phyloP scores from a whole-genome alignment of 2,797 vertebrate species.

The Chromis chromis region DNA sequence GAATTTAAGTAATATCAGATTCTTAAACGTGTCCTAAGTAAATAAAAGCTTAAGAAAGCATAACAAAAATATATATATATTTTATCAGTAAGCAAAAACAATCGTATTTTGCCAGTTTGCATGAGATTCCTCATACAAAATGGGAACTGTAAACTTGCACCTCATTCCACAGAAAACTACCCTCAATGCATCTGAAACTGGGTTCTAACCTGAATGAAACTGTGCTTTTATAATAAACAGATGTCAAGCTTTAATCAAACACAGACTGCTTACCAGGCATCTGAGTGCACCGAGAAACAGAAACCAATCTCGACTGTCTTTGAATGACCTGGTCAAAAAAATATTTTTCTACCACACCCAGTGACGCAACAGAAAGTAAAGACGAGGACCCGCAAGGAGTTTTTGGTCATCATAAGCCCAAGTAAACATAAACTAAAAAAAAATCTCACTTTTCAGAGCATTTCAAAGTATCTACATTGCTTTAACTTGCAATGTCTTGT shows the following conservation, averaged over 20 bases:
- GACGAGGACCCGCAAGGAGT: neutral
- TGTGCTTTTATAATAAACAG: slow-evolving; percentile 1
- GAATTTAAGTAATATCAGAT: neutral
- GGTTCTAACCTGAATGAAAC: slow-evolving; percentile 7
- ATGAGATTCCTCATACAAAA: neutral
- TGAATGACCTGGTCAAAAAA: neutral
- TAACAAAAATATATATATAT: slow-evolving; percentile 26
- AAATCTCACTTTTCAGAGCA: neutral
- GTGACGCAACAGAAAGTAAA: slow-evolving; percentile 9
- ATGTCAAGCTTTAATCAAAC: neutral
- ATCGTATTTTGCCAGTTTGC: slow-evolving; percentile 3
- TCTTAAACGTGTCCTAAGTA: neutral
- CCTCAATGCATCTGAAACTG: neutral
- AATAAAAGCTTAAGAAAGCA: slow-evolving; percentile 17
- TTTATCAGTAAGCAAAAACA: slow-evolving; percentile 11
- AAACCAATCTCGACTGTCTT: slow-evolving; percentile 16
- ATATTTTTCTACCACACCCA: neutral
- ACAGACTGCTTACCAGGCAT: neutral
- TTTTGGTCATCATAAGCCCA: slow-evolving; percentile 8
- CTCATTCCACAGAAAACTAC: neutral
- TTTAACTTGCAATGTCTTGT: slow-evolving; percentile 12
- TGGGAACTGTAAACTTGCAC: slow-evolving; percentile 42
- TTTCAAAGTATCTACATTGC: slow-evolving; percentile 8
- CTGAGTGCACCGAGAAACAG: slow-evolving; percentile 11
- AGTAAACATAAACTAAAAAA: neutral